These are phyloP conservation scores for Sturmia bella DNA, from an alignment of 2,888 invertebrate species.

Conservation along the genomic window DNA sequence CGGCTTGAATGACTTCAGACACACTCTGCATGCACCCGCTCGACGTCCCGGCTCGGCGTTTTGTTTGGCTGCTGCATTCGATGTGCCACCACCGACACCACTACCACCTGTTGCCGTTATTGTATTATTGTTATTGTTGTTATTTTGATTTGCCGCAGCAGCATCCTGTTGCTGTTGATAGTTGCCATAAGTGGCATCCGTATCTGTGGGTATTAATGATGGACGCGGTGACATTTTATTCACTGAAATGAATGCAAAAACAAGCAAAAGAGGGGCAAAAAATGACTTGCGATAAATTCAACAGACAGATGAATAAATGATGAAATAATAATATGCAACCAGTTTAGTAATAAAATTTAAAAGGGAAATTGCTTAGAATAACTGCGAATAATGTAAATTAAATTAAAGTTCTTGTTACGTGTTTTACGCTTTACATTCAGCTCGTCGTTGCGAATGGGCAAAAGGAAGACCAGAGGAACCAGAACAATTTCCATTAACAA, in stretches of 20 bases:
- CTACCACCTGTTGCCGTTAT: constrained; percentile 70
- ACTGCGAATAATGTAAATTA: constrained; percentile 57
- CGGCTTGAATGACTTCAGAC: constrained; percentile 93
- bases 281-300: constrained; percentile 13
- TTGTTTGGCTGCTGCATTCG: constrained; percentile 74
- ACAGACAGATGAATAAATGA: constrained; percentile 7
- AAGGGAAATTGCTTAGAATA: constrained; percentile 47
- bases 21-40: constrained; percentile 90
- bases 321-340: constrained; percentile 27
- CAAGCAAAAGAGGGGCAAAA: not conserved
- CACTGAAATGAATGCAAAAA: constrained; percentile 82
- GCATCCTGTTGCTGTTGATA: constrained; percentile 81
- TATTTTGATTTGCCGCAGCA: constrained; percentile 80
- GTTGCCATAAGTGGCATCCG: constrained; percentile 76
- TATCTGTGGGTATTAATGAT: constrained; percentile 83
- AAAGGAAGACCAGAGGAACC: not conserved
- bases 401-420: constrained; percentile 51
- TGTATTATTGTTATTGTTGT: constrained; percentile 80
- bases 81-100: constrained; percentile 69
- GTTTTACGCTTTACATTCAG: constrained; percentile 1
- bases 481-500: constrained; percentile 4
- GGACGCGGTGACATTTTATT: constrained; percentile 88
- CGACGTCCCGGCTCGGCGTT: constrained; percentile 87
- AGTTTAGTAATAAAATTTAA: constrained; percentile 11
- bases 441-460: not conserved